phyloP scores from a whole-genome alignment of 2,797 vertebrate species.

The Gymnothorax javanicus region DNA sequence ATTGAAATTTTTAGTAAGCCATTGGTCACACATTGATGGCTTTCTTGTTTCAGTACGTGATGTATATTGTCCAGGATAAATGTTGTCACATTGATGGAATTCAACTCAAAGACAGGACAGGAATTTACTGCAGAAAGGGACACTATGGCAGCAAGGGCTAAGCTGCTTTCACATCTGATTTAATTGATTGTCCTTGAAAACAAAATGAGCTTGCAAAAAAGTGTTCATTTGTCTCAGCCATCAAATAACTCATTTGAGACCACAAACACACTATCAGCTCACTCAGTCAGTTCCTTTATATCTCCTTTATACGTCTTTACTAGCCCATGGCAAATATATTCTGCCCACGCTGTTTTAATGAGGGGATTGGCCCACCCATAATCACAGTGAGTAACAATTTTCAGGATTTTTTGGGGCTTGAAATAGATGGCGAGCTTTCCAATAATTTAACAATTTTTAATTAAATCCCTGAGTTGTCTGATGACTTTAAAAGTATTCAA shows the following conservation, averaged over 20 bases:
- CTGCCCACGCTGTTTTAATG: background rate
- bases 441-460: too few relatives aligned
- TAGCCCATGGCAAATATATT: background rate
- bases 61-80: background rate
- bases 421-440: too few relatives aligned
- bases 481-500: too few relatives aligned
- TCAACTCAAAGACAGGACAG: background rate
- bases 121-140: background rate
- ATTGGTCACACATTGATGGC: background rate
- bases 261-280: background rate
- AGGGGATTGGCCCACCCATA: too few relatives aligned
- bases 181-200: constrained; percentile 4
- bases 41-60: background rate
- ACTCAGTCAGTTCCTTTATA: background rate
- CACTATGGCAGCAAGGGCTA: background rate
- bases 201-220: background rate
- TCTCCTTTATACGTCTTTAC: background rate
- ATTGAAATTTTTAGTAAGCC: background rate
- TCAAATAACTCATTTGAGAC: background rate
- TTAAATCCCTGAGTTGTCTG: too few relatives aligned
- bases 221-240: background rate
- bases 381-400: too few relatives aligned
- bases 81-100: background rate
- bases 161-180: background rate
- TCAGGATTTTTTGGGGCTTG: too few relatives aligned